Evolutionary conservation across 2,888 invertebrate species (phyloP).

Genomic region (Dasypolia templi): DNA sequence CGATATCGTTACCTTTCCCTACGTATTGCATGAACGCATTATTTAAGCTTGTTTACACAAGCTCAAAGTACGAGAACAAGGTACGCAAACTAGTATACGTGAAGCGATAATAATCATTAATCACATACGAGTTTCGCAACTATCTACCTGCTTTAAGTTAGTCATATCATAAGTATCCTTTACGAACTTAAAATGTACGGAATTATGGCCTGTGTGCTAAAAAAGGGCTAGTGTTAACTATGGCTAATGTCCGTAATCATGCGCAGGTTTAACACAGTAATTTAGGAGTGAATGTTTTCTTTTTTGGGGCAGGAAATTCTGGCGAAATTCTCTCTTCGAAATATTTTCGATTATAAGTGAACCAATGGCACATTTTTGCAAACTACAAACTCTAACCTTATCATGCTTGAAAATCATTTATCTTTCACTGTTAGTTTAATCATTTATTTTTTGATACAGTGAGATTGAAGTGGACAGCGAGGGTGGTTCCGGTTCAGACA

Average conservation of each 20-base stretch:
- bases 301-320: conserved; percentile 14
- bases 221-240: conserved; percentile 52
- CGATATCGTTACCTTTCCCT: conserved; percentile 34
- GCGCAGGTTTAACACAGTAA: conserved; percentile 55
- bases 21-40: conserved; percentile 53
- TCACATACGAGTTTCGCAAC: conserved; percentile 66
- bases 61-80: conserved; percentile 59
- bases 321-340: conserved; percentile 27
- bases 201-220: conserved; percentile 50
- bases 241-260: conserved; percentile 50
- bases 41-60: conserved; percentile 66
- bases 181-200: conserved; percentile 50
- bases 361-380: neutral
- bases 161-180: conserved; percentile 61
- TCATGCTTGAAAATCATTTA: conserved; percentile 6
- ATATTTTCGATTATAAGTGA: conserved; percentile 13
- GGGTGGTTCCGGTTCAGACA: conserved; percentile 86
- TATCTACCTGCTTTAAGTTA: conserved; percentile 59
- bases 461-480: conserved; percentile 87
- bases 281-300: conserved; percentile 37
- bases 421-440: conserved; percentile 8
- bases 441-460: conserved; percentile 70
- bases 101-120: conserved; percentile 65
- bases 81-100: conserved; percentile 57
- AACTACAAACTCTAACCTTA: neutral